Percentiles rank a stretch among this genome's conserved stretches.
phyloP scores from a whole-genome alignment of 2,888 invertebrate genomes.

The Nemotelus nigrinus region DNA sequence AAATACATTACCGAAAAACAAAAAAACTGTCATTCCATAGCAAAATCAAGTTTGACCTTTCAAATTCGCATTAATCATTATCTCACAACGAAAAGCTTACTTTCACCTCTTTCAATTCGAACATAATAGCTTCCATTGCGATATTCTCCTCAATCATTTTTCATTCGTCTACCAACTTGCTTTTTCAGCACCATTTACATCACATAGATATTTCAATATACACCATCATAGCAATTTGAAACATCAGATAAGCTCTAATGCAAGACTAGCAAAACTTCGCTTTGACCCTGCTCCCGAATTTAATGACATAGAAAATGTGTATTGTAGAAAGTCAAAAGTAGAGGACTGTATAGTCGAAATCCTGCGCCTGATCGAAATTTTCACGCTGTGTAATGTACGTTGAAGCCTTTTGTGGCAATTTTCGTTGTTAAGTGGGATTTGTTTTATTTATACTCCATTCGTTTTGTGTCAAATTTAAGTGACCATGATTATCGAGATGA shows the following conservation, averaged over 20 bases:
- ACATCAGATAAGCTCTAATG: conserved; percentile 17
- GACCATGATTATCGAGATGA: conserved; percentile 25
- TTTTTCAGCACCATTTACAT: too few species aligned
- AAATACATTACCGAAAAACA: too few species aligned
- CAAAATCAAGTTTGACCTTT: too few species aligned
- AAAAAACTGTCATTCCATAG: too few species aligned
- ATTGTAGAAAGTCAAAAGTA: neutral
- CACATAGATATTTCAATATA: too few species aligned
- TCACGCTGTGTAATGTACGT: conserved; percentile 8
- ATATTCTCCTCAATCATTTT: too few species aligned
- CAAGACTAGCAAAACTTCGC: neutral
- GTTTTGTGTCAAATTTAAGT: conserved; percentile 1
- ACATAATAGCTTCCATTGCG: too few species aligned
- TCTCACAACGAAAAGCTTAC: too few species aligned
- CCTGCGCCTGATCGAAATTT: neutral
- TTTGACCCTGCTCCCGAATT: conserved; percentile 5
- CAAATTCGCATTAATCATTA: too few species aligned
- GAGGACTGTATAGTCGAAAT: neutral
- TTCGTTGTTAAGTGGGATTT: conserved; percentile 17
- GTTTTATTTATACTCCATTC: conserved; percentile 21
- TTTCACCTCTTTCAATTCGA: too few species aligned
- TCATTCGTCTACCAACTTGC: too few species aligned
- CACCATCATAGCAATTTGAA: neutral
- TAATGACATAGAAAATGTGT: conserved; percentile 29
- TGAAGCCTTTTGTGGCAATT: neutral